phyloP scores from a whole-genome alignment of 2,113 vertebrate species.

The Aphelocoma coerulescens region DNA sequence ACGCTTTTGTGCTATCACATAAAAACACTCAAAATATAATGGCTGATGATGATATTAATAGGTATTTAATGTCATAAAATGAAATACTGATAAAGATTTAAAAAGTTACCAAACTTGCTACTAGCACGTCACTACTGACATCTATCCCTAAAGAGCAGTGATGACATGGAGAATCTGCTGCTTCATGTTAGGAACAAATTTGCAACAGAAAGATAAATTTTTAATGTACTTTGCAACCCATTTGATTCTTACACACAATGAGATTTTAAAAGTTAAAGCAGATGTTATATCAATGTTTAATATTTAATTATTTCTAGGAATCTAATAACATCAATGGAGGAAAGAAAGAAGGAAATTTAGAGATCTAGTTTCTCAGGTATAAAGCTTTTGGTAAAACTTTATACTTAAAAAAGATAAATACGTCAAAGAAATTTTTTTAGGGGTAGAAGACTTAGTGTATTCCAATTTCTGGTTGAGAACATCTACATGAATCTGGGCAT shows the following conservation, averaged over 20 bases:
- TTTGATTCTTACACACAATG: not conserved
- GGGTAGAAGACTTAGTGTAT: not conserved
- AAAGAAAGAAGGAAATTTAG: not conserved
- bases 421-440: not conserved
- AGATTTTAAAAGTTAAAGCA: not conserved
- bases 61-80: not conserved
- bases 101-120: not conserved
- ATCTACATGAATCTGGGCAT: not conserved
- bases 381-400: not conserved
- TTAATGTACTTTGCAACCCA: not conserved
- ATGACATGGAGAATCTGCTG: not conserved
- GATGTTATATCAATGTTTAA: not conserved
- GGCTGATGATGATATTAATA: not conserved
- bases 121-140: not conserved
- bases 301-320: not conserved
- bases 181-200: not conserved
- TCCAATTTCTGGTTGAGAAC: not conserved
- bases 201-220: not conserved
- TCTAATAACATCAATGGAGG: not conserved
- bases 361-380: not conserved
- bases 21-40: not conserved
- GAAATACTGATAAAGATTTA: not conserved
- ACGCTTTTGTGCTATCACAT: not conserved
- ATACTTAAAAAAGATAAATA: not conserved
- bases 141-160: not conserved